Evolutionary conservation across 2,113 vertebrate species (phyloP).

Genomic region (Crotalus helleri): DNA sequence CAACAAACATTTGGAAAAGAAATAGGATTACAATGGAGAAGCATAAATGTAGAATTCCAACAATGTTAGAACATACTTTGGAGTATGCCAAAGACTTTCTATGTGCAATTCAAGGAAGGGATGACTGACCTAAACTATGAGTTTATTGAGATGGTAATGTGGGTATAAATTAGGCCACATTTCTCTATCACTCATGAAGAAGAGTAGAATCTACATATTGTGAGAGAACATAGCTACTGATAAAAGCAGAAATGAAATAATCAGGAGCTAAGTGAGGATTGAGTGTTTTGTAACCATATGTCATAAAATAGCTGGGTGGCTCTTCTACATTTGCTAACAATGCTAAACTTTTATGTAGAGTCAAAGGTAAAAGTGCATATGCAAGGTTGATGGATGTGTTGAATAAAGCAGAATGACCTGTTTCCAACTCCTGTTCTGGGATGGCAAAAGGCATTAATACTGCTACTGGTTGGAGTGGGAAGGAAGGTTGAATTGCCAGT

Average conservation of each 20-base stretch:
- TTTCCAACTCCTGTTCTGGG: neutral
- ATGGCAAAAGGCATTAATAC: neutral
- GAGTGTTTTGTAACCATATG: conserved; percentile 42
- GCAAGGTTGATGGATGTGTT: neutral
- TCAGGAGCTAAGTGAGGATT: neutral
- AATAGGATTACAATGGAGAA: neutral
- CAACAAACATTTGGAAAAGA: conserved; percentile 11
- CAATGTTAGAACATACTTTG: neutral
- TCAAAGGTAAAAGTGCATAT: neutral
- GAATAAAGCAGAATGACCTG: neutral
- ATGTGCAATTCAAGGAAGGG: conserved; percentile 59
- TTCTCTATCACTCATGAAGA: conserved; percentile 49
- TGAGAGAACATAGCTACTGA: conserved; percentile 57
- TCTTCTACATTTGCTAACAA: conserved; percentile 38
- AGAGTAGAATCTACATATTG: conserved; percentile 23
- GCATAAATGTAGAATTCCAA: conserved; percentile 47
- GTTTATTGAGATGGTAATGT: conserved; percentile 65
- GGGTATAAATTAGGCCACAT: conserved; percentile 66
- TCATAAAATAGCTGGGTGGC: conserved; percentile 46
- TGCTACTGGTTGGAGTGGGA: neutral
- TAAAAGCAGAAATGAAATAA: conserved; percentile 43
- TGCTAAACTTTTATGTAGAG: neutral
- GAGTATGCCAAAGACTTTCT: conserved; percentile 60
- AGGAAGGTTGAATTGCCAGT: neutral
- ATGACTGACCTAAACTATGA: conserved; percentile 49